Evolutionary conservation across 2,797 vertebrate genomes (phyloP).

Genomic region (Coilia nasus): DNA sequence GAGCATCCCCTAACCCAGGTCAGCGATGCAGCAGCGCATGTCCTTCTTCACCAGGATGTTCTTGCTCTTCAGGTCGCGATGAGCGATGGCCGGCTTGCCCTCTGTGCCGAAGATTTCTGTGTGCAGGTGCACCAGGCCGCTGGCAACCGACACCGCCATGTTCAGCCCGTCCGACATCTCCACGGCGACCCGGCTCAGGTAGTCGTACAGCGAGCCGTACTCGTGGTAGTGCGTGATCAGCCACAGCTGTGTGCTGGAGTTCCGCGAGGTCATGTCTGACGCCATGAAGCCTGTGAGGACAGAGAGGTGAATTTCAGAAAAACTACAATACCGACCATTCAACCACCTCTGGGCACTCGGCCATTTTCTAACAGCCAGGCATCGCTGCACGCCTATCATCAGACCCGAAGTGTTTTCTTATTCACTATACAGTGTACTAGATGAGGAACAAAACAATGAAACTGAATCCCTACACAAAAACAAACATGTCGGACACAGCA

Average conservation of each 20-base stretch:
- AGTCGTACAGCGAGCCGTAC: conserved; percentile 83
- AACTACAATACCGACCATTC: background rate
- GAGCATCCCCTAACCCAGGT: conserved; percentile 70
- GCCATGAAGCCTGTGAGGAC: conserved; percentile 79
- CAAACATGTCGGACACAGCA: no score
- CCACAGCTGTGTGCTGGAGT: conserved; percentile 87
- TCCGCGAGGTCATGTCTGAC: conserved; percentile 84
- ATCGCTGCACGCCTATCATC: no score
- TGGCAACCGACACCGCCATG: conserved; percentile 78
- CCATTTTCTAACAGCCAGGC: no score
- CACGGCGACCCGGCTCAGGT: conserved; percentile 79
- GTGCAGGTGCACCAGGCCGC: conserved; percentile 82
- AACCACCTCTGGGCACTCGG: no score
- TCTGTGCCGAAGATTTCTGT: conserved; percentile 82
- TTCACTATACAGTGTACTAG: no score
- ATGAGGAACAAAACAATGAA: no score
- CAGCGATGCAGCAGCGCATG: conserved; percentile 82
- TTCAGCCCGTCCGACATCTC: conserved; percentile 78
- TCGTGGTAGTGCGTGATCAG: conserved; percentile 85
- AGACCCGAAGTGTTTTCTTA: no score
- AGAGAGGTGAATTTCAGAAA: background rate
- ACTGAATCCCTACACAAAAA: no score
- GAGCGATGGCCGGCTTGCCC: conserved; percentile 82
- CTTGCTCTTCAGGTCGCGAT: conserved; percentile 84
- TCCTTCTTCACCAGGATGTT: conserved; percentile 84